Base-by-base conservation (phyloP, 2,888 invertebrate genomes). In the Rhingia campestris region DNA sequence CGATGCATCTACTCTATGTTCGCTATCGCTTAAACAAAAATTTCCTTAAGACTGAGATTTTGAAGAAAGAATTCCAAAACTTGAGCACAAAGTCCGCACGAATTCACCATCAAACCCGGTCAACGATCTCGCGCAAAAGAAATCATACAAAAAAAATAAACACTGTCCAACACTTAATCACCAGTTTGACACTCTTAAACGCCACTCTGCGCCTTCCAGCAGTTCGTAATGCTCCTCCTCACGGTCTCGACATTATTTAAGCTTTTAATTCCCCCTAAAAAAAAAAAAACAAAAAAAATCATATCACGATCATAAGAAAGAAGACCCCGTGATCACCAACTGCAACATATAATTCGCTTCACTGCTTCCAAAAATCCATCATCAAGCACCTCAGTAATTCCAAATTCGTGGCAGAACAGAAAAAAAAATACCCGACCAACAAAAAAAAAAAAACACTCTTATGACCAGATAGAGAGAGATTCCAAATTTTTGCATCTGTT, bases 401-500 rank as follows among this genome's bases (percentile, higher is more conserved):
- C 58, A 67, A 82, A 77, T 53, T 82, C 49, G 51, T 82, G 63
- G 63, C 73, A 49, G 53, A 14, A 14, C 47, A 37, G 37, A 54
- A 32, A 63, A 43, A 53, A 14, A 51, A 10, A n/a, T n/a, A n/a
- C n/a, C n/a, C n/a, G n/a, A n/a, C n/a, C 10, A 22, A 22, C 22
- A 54, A 59, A 47, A 30, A 53, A 43, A 10, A 30, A 49, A 32
- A 61, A 61, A 53, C 39, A 37, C 35, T 37, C 47, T 22, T 14
- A 32, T 22, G 7, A 22, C 22, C 22, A 22, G 22, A 22, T 22
- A 22, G 1, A 22, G 22, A 22, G 22, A 30, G 30, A 56, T 70
- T 76, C 81, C 79, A 84, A 84, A 84, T 75, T 84, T 84, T 84
- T 84, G 84, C 84, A 84, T 84, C 84, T 84, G 84, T 79, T 80